Percentiles rank a stretch among this genome's conserved stretches.
These are phyloP conservation scores for Meta bourneti DNA, from an alignment of 2,888 invertebrate genomes.

Conservation along the genomic window DNA sequence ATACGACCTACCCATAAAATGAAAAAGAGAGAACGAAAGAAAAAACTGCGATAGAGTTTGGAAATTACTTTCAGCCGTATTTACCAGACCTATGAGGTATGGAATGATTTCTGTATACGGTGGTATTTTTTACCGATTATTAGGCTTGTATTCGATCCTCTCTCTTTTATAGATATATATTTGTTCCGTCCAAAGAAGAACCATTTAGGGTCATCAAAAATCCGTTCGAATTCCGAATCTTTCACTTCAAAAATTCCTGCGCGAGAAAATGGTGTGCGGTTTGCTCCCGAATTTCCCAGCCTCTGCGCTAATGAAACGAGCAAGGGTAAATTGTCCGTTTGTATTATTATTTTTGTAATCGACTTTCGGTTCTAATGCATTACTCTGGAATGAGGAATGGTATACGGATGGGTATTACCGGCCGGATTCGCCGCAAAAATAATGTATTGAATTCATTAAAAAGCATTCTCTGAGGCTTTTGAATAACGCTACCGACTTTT, in stretches of 20 bases:
- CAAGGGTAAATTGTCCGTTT: slow-evolving; percentile 28
- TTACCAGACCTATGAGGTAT: slow-evolving; percentile 59
- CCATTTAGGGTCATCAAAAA: slow-evolving; percentile 74
- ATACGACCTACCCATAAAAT: slow-evolving; percentile 40
- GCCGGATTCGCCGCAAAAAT: slow-evolving; percentile 26
- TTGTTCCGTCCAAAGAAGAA: slow-evolving; percentile 68
- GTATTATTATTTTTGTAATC: slow-evolving; percentile 46
- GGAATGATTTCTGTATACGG: slow-evolving; percentile 60
- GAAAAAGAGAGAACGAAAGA: slow-evolving; percentile 31
- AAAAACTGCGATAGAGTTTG: slow-evolving; percentile 47
- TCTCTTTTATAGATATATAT: slow-evolving; percentile 66
- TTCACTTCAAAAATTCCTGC: slow-evolving; percentile 62
- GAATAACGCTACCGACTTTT: no score
- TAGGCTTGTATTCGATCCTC: slow-evolving; percentile 54
- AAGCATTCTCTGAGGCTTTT: background rate
- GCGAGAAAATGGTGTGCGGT: slow-evolving; percentile 42
- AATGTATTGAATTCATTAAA: slow-evolving; percentile 42
- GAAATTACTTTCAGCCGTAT: slow-evolving; percentile 62
- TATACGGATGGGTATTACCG: slow-evolving; percentile 13
- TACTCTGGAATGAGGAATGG: slow-evolving; percentile 7
- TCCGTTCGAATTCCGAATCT: slow-evolving; percentile 58
- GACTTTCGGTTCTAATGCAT: slow-evolving; percentile 41
- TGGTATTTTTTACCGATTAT: slow-evolving; percentile 69
- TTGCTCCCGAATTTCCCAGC: slow-evolving; percentile 36
- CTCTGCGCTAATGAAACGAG: slow-evolving; percentile 52